phyloP scores from a whole-genome alignment of 2,888 invertebrate genomes.

The Dryadula phaetusa region DNA sequence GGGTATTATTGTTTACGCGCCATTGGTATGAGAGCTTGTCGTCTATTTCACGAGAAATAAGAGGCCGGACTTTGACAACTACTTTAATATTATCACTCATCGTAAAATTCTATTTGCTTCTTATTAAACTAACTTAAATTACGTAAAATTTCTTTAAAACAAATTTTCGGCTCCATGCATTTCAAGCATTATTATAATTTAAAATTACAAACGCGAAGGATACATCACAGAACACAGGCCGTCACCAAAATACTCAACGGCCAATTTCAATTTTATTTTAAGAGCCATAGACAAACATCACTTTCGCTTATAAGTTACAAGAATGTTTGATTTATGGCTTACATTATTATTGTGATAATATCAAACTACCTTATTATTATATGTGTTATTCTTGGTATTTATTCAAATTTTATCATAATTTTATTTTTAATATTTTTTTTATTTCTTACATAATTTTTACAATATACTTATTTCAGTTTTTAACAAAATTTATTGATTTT shows the following conservation, averaged over 20 bases:
- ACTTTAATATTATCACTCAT: slow-evolving; percentile 90
- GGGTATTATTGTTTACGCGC: slow-evolving; percentile 84
- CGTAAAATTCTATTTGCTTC: slow-evolving; percentile 49
- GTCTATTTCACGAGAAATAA: slow-evolving; percentile 86
- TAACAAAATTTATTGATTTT: no score
- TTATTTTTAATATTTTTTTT: neutral
- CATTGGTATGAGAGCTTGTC: slow-evolving; percentile 84
- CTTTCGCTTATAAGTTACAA: neutral
- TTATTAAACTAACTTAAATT: slow-evolving; percentile 28
- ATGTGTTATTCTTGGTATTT: neutral
- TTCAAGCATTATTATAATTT: slow-evolving; percentile 29
- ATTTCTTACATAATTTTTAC: neutral
- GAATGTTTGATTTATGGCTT: slow-evolving; percentile 10
- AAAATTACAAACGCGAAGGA: neutral
- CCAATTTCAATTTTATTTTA: slow-evolving; percentile 45
- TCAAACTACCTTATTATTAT: no score
- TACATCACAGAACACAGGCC: slow-evolving; percentile 29
- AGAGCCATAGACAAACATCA: slow-evolving; percentile 28
- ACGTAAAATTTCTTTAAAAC: slow-evolving; percentile 25
- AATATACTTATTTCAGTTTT: no score
- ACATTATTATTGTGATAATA: neutral
- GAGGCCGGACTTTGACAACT: slow-evolving; percentile 89
- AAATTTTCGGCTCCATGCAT: slow-evolving; percentile 12
- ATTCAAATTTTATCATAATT: neutral
- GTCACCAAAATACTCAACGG: slow-evolving; percentile 51